Base-by-base conservation (phyloP, 2,113 vertebrate genomes). In the Austrofundulus limnaeus region DNA sequence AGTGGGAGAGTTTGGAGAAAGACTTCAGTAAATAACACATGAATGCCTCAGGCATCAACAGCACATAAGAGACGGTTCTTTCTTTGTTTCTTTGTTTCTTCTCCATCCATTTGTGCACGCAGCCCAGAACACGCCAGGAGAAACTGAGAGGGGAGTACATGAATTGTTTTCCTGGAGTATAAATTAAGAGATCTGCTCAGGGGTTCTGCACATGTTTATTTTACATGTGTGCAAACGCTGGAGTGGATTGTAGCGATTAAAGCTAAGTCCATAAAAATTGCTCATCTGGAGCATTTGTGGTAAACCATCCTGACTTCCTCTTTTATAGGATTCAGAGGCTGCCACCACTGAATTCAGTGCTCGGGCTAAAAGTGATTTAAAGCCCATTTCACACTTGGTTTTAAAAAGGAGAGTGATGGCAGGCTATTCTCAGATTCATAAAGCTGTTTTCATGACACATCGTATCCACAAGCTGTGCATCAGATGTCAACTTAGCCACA, bases 331-430 rank as follows among this genome's bases (percentile, higher is more conserved):
- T 80, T 74, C 72, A 46, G 61, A 72, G 53, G 80, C 72, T 73
- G 76, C 76, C 74, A 75, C 84, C 81, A 75, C 65, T 86, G 85
- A 88, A 74, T 69, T 59, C 60, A 76, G 63, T 75, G 80, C 75
- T 82, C 49, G 61, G 69, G 77, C 78, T 78, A 61, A 71, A 85
- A 88, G 78, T 83, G 66, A 84, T 85, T 88, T 88, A 85, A 89
- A 85, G 80, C 88, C 75, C 77, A 90, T 91, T 92, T 91, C 85
- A 92, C 87, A 89, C 78, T 83, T 74, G 78, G 78, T 80, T 85
- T 88, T 67, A 84, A 73, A 80, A 66, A 66, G 66, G 69, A 17
- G 56, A 80, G 54, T 64, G 66, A 77, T 79, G 70, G 70, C 80
- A 62, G 60, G 66, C 57, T 70, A 50, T 69, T 64, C 65, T 78